These are phyloP conservation scores for Drosophila subobscura DNA, from an alignment of 1,140 invertebrate species.

Conservation along the genomic window DNA sequence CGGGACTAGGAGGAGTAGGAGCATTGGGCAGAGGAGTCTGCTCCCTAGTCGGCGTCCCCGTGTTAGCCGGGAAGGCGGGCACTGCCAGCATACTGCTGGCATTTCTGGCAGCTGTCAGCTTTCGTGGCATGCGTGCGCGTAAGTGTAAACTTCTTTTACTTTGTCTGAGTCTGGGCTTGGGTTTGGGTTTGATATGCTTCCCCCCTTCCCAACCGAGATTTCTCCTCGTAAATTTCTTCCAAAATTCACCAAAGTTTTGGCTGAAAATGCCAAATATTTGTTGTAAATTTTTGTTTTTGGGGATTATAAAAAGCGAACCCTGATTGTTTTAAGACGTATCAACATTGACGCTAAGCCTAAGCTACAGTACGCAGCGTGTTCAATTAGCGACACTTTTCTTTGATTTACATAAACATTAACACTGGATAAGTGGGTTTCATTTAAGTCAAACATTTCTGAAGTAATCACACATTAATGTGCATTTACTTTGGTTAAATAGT, in stretches of 20 bases:
- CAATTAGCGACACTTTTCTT: too few species aligned
- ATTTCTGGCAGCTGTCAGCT: conserved; percentile 81
- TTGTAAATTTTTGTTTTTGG: background rate
- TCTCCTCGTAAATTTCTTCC: conserved; percentile 15
- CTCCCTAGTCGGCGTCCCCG: conserved; percentile 12
- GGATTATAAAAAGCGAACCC: background rate
- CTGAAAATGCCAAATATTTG: background rate
- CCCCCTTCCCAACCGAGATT: background rate
- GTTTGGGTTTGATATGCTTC: too few species aligned
- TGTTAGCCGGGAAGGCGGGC: conserved; percentile 27
- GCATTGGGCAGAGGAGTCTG: conserved; percentile 6
- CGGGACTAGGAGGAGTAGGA: conserved; percentile 2
- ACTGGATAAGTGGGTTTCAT: too few species aligned
- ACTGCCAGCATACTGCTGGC: conserved; percentile 64
- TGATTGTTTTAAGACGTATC: too few species aligned
- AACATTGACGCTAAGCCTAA: too few species aligned
- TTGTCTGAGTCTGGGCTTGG: conserved; percentile 11
- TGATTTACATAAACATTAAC: too few species aligned
- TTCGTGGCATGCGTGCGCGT: conserved; percentile 69
- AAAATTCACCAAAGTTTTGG: background rate
- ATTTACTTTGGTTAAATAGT: too few species aligned
- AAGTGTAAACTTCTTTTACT: conserved; percentile 76
- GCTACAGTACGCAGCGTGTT: too few species aligned
- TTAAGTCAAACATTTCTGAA: too few species aligned
- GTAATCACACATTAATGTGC: too few species aligned